Percentiles rank a stretch among this genome's conserved stretches.
These are phyloP conservation scores for Clarias laeviceps DNA, from an alignment of 2,797 vertebrate species.

Conservation along the genomic window DNA sequence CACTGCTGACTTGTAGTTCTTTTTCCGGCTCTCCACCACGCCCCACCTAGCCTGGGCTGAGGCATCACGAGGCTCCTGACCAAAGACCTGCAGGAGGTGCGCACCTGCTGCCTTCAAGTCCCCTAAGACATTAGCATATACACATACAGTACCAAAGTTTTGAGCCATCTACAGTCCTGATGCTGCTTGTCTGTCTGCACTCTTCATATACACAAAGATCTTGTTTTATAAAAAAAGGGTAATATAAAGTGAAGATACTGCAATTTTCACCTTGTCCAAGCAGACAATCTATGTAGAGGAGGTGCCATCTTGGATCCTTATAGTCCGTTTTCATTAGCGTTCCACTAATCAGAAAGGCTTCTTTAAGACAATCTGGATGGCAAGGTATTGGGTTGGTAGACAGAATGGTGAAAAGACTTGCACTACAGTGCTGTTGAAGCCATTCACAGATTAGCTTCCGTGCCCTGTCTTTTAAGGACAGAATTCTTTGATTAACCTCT, in stretches of 20 bases:
- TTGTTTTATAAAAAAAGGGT: neutral
- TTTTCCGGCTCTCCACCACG: conserved; percentile 81
- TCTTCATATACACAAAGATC: neutral
- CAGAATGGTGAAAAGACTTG: conserved; percentile 66
- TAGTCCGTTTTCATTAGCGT: conserved; percentile 76
- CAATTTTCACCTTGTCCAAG: conserved; percentile 77
- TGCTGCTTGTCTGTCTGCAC: neutral
- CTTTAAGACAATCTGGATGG: conserved; percentile 66
- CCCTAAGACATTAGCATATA: conserved; percentile 67
- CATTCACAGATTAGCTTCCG: conserved; percentile 77
- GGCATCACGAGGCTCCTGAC: conserved; percentile 71
- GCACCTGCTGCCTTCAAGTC: conserved; percentile 75
- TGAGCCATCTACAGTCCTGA: conserved; percentile 15
- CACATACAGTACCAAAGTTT: conserved; percentile 30
- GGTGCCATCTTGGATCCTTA: conserved; percentile 73
- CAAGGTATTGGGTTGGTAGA: conserved; percentile 57
- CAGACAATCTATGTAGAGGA: conserved; percentile 82
- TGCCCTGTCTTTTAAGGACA: conserved; percentile 81
- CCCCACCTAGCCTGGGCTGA: conserved; percentile 79
- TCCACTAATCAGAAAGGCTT: conserved; percentile 73
- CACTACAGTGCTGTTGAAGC: conserved; percentile 80
- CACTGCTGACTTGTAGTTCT: conserved; percentile 70
- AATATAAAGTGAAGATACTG: neutral
- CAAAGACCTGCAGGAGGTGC: conserved; percentile 79
- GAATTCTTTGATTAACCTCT: conserved; percentile 77